A percentile compares a stretch with the other conserved stretches of the same genome.
phyloP scores from a whole-genome alignment of 2,797 vertebrate genomes.

The Falco cherrug region DNA sequence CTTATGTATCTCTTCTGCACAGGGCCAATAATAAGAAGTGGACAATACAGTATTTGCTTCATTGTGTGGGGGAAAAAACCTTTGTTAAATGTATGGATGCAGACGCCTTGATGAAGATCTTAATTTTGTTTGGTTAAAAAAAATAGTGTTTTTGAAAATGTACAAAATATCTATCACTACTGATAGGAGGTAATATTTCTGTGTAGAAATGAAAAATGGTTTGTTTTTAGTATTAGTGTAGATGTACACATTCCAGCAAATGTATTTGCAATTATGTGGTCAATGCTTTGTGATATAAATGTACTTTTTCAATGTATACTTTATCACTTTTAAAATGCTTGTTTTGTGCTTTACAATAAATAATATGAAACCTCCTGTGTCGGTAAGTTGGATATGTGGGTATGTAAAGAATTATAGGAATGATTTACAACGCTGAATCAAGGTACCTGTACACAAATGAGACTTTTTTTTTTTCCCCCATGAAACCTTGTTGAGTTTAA shows the following conservation, averaged over 20 bases:
- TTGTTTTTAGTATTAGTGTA: conserved; percentile 99
- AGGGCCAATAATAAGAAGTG: conserved; percentile 99
- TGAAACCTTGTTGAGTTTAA: conserved; percentile 70
- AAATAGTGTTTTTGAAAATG: conserved; percentile 92
- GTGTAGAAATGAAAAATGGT: conserved; percentile 96
- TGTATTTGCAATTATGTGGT: conserved; percentile 96
- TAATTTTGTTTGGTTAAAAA: conserved; percentile 97
- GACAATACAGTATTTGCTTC: conserved; percentile 99
- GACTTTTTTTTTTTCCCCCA: conserved; percentile 47
- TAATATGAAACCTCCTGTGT: conserved; percentile 99
- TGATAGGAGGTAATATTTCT: conserved; percentile 94
- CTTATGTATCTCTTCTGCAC: conserved; percentile 99
- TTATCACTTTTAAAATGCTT: conserved; percentile 99
- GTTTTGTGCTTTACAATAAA: conserved; percentile 99
- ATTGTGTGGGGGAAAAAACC: conserved; percentile 99
- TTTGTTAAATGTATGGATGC: conserved; percentile 99
- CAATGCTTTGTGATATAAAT: conserved; percentile 98
- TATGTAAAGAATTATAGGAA: conserved; percentile 76
- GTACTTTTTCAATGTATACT: conserved; percentile 99
- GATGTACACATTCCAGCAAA: conserved; percentile 99
- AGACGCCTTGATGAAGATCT: conserved; percentile 99
- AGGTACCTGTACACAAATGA: conserved; percentile 77
- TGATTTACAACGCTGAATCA: conserved; percentile 76
- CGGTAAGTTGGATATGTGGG: conserved; percentile 97
- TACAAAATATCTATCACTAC: conserved; percentile 89